A percentile compares a stretch with the other conserved stretches of the same genome.
Conservation (phyloP, 1,140 invertebrate genomes). For the Leptinotarsa texana region DNA sequence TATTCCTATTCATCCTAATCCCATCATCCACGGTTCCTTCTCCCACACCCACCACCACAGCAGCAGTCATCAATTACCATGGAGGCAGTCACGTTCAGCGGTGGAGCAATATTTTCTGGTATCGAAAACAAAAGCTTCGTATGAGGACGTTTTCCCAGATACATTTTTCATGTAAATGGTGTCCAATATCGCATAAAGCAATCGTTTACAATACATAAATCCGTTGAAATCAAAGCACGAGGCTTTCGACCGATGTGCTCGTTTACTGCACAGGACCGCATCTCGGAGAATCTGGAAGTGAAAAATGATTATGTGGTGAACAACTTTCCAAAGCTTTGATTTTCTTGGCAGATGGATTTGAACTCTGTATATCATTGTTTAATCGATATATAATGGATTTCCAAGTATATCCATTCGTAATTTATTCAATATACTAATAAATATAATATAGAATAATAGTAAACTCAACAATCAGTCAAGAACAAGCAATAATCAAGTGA, state of each 20-base stretch:
- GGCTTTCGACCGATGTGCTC: conserved; percentile 30
- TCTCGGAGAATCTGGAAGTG: not conserved
- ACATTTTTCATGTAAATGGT: conserved; percentile 59
- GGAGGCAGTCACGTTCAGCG: conserved; percentile 52
- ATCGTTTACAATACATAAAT: conserved; percentile 59
- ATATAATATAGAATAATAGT: no score
- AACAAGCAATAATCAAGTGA: no score
- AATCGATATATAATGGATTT: no score
- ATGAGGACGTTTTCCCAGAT: conserved; percentile 53
- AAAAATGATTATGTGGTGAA: no score
- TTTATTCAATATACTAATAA: no score
- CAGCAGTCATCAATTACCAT: conserved; percentile 54
- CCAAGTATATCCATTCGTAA: no score
- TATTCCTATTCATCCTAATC: conserved; percentile 27
- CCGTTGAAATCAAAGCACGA: conserved; percentile 55
- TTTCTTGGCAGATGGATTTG: not conserved
- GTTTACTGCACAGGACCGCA: conserved; percentile 28
- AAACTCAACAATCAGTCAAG: no score
- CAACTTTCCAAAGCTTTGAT: no score
- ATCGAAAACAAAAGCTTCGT: conserved; percentile 57
- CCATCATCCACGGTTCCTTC: not conserved
- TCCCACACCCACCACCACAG: conserved; percentile 24
- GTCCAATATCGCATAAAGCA: conserved; percentile 58
- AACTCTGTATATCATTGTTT: not conserved
- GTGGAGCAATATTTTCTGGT: conserved; percentile 55